Evolutionary conservation across 2,797 vertebrate genomes (phyloP), one percentile per base, ranked within the genome.

Genomic region (Pseudochirops cupreus): DNA sequence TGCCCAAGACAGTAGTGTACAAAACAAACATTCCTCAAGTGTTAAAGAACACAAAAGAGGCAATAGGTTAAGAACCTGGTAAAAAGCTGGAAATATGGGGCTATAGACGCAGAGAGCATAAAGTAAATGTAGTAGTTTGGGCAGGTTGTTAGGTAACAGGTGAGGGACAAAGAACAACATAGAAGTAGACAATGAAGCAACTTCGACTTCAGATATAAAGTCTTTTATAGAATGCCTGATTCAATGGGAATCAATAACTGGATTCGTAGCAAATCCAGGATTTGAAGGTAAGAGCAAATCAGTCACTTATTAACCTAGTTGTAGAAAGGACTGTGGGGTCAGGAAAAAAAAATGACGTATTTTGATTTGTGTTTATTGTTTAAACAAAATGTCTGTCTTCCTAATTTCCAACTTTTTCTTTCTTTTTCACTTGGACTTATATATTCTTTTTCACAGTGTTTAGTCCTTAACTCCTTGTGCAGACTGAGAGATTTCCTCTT

Each of bases 311-410:
- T 21, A 29, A 54, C 91, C 24, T 33, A 91, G 13, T 21, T 67
- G 29, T 91, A 91, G 57, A 33, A 39, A 82, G 3, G 56, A 91
- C 18, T 33, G 3, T 31, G 9, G 74, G 5, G 31, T 90, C 13
- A 55, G 10, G 10, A 54, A 54, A 4, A 74, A 90, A 67, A 74
- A 90, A 67, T 11, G n/a, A 0, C 9, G 13, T 54, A 24, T 13
- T 7, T 67, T 33, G 54, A 33, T 58, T 92, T 59, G 91, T 94
- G 56, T 90, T 39, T 74, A 59, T 67, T 62, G 56, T 90, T 94
- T 54, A 90, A 82, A 74, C n/a, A 82, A 82, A 46, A 82, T 82
- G 18, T 39, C 5, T 39, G 39, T 24, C 2, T 67, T 18, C 18
- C n/a, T 46, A 82, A 26, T 82, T 82, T 46, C 39, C 39, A 9